Evolutionary conservation across 2,113 vertebrate species (phyloP).

Genomic region (Dasyornis broadbenti): DNA sequence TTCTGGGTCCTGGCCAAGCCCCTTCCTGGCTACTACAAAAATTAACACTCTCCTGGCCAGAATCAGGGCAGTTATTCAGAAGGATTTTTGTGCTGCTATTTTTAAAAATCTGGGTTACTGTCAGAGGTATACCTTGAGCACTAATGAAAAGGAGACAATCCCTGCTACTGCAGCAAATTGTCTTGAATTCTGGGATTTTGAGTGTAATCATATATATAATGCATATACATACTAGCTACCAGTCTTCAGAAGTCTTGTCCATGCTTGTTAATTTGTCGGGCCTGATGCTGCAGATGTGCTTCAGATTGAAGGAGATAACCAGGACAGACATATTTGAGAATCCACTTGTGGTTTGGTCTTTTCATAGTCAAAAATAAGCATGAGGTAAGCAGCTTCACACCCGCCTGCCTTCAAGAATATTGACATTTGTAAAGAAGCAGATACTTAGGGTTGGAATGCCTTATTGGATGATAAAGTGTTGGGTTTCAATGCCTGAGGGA

Average conservation of each 20-base stretch:
- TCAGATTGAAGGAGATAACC: not conserved
- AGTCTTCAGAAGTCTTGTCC: not conserved
- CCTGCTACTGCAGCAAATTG: not conserved
- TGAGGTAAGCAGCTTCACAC: not conserved
- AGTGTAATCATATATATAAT: not conserved
- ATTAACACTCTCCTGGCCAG: not conserved
- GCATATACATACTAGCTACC: not conserved
- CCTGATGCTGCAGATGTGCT: not conserved
- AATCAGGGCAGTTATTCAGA: not conserved
- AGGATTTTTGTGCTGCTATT: not conserved
- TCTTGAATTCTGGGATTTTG: not conserved
- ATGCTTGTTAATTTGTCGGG: not conserved
- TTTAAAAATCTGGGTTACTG: not conserved
- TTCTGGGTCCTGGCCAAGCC: not conserved
- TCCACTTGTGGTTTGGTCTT: not conserved
- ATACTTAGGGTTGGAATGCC: not conserved
- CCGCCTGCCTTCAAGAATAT: not conserved
- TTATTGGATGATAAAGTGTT: not conserved
- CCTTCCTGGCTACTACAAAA: not conserved
- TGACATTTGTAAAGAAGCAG: not conserved
- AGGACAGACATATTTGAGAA: not conserved
- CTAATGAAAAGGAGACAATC: not conserved
- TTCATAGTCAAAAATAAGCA: not conserved
- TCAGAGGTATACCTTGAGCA: not conserved
- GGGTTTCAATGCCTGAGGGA: not conserved